These are phyloP conservation scores for Exaiptasia diaphana DNA, from an alignment of 64 coral and sea anemone species.

Conservation along the genomic window DNA sequence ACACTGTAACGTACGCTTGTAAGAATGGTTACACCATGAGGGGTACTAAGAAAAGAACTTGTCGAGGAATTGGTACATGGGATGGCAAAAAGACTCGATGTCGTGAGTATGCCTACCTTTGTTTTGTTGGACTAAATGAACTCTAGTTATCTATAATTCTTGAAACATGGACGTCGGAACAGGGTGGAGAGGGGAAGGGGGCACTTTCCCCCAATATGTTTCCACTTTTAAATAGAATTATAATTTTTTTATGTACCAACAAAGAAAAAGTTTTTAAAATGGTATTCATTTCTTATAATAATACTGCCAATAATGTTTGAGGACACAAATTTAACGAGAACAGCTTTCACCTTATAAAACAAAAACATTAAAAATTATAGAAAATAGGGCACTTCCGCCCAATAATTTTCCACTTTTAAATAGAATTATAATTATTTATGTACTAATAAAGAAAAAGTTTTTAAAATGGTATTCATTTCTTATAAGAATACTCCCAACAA, in stretches of 20 bases:
- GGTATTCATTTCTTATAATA: not conserved
- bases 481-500: no score
- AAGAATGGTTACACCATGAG: not conserved
- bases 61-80: conserved; percentile 72
- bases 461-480: not conserved
- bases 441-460: not conserved
- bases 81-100: conserved; percentile 66
- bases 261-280: not conserved
- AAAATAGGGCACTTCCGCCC: not conserved
- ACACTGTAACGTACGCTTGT: conserved; percentile 41
- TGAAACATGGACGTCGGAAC: not conserved
- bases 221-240: not conserved
- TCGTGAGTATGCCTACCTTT: conserved; percentile 31
- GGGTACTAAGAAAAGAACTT: conserved; percentile 52
- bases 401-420: not conserved
- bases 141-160: not conserved
- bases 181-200: not conserved
- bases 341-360: no score
- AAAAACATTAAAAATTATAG: no score
- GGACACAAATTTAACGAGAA: no score
- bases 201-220: not conserved
- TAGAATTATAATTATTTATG: not conserved
- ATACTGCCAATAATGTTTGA: no score
- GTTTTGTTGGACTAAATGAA: not conserved
- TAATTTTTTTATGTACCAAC: not conserved